These are phyloP conservation scores for Podarcis siculus DNA, from an alignment of 2,797 vertebrate species.

Conservation along the genomic window DNA sequence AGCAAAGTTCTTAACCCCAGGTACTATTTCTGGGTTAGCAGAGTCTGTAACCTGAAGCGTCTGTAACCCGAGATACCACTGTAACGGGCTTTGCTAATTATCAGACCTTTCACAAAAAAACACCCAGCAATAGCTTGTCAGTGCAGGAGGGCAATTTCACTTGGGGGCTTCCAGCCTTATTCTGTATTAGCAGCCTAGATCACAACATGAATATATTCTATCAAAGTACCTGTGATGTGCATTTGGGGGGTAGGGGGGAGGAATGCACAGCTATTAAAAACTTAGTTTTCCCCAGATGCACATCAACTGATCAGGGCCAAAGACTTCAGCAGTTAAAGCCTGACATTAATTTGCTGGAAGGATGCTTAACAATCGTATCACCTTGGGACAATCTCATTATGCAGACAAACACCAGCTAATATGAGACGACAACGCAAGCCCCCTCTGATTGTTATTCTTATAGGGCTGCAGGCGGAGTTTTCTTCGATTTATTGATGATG, in stretches of 20 bases:
- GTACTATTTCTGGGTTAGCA: no score
- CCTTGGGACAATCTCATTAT: constrained; percentile 39
- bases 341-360: constrained; percentile 31
- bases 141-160: background rate
- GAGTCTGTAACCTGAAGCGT: no score
- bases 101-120: background rate
- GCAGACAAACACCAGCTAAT: constrained; percentile 32
- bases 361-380: constrained; percentile 27
- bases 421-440: constrained; percentile 3
- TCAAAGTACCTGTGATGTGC: background rate
- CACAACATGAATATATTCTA: background rate
- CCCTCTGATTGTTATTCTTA: constrained; percentile 15
- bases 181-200: background rate
- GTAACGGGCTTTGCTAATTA: background rate
- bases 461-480: background rate
- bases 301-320: constrained; percentile 46
- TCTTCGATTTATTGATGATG: background rate
- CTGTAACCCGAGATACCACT: no score
- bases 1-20: no score
- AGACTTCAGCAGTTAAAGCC: constrained; percentile 19
- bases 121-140: background rate
- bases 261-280: constrained; percentile 25
- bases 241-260: background rate
- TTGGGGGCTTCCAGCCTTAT: background rate
- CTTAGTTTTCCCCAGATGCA: constrained; percentile 19